Conservation (phyloP, 2,888 invertebrate species). For the Psococerastis gibbosa region DNA sequence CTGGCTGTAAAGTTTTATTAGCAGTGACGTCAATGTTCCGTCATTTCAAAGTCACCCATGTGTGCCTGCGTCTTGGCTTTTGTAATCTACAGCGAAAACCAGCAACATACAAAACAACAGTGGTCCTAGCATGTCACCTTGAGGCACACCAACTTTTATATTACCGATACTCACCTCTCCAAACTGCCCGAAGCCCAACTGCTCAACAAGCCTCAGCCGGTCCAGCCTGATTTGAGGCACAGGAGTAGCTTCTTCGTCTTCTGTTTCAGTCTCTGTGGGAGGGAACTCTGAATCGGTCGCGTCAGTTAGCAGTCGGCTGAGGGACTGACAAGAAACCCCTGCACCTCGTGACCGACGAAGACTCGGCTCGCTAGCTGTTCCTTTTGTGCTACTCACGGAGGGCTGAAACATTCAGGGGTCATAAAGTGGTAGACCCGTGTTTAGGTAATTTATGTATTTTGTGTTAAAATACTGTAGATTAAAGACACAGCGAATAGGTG, state of each 20-base stretch:
- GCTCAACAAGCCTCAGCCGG: constrained; percentile 52
- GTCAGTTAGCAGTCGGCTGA: constrained; percentile 23
- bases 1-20: too few relatives aligned
- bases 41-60: too few relatives aligned
- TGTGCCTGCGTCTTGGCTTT: too few relatives aligned
- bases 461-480: too few relatives aligned
- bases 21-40: too few relatives aligned
- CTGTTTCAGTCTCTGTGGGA: constrained; percentile 30
- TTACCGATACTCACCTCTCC: constrained; percentile 36
- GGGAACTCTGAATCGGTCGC: constrained; percentile 26
- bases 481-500: too few relatives aligned
- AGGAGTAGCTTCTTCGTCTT: constrained; percentile 28
- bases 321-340: constrained; percentile 21
- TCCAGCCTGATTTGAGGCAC: constrained; percentile 47
- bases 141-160: too few relatives aligned
- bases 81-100: too few relatives aligned
- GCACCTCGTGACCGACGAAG: background rate
- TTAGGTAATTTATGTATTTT: too few relatives aligned
- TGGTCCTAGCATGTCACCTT: too few relatives aligned
- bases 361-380: constrained; percentile 27
- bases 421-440: too few relatives aligned
- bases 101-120: too few relatives aligned
- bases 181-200: constrained; percentile 55
- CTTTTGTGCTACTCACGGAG: constrained; percentile 26
- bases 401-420: constrained; percentile 26